Conservation (phyloP, 2,888 invertebrate species). For the Camptogramma bilineatum region DNA sequence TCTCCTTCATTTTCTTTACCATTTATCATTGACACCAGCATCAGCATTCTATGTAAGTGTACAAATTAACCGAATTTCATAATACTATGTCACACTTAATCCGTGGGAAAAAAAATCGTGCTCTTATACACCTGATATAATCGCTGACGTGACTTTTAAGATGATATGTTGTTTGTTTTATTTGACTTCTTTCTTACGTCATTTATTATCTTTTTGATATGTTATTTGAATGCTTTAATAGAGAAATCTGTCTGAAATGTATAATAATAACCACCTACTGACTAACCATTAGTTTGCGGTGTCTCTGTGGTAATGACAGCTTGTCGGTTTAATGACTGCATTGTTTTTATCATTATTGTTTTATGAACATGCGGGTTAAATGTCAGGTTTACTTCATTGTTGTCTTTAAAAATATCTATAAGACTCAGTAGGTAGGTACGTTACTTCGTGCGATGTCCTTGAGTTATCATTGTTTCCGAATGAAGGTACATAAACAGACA, state of each 20-base stretch:
- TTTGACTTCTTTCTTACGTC: conserved; percentile 6
- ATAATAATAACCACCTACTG: conserved; percentile 3
- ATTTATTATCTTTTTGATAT: conserved; percentile 12
- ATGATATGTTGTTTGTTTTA: conserved; percentile 23
- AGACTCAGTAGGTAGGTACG: background rate
- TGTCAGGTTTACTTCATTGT: conserved; percentile 54
- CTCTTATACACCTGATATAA: conserved; percentile 38
- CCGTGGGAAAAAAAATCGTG: conserved; percentile 41
- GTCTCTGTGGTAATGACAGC: conserved; percentile 46
- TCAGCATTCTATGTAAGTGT: conserved; percentile 22
- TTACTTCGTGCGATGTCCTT: conserved; percentile 5
- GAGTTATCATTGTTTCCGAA: conserved; percentile 1
- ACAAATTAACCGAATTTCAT: conserved; percentile 40
- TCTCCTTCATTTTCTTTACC: conserved; percentile 36
- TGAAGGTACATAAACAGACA: background rate
- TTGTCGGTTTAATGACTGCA: conserved; percentile 41
- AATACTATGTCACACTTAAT: conserved; percentile 33
- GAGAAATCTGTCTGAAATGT: conserved; percentile 33
- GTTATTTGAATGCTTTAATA: conserved; percentile 12
- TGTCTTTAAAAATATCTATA: conserved; percentile 30
- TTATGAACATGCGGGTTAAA: conserved; percentile 58
- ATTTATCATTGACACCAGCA: conserved; percentile 49
- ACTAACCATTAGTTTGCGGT: conserved; percentile 46
- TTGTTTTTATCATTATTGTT: conserved; percentile 53
- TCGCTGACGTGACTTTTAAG: conserved; percentile 39